Evolutionary conservation across 2,888 invertebrate genomes (phyloP), one percentile per base, ranked within the genome.

Genomic region (Diarsia brunnea): DNA sequence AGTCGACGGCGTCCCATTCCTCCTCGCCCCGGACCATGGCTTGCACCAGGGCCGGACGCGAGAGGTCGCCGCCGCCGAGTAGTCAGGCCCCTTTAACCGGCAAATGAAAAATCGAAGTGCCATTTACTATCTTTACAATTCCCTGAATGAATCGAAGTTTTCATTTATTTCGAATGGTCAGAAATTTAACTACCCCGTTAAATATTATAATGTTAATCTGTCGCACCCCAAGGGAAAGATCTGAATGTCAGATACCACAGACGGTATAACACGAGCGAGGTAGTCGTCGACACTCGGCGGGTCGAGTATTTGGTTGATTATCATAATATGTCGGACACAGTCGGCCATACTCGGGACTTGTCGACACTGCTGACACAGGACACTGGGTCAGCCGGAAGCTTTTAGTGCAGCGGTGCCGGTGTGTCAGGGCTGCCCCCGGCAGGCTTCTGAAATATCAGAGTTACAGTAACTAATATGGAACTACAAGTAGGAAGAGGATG

Each of bases 351-450:
- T 43, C 53, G 64, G 55, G 16, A 16, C 8, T 14, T 1, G 14
- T 55, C 65, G 51, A 0, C 38, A 31, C 60, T 82, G 67, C 73
- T 82, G 76, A 73, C 64, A 43, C 43, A 58, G 14, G 76, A 73
- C 64, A 43, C 43, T 61, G 14, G 53, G 19, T 19, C 14, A 65
- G 43, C 69, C 67, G 81, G 64, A 81, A 73, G 64, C 64, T 82
- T 80, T 82, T 80, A 73, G 64, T 67, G 53, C 24, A n/a, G n/a
- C n/a, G n/a, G n/a, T 74, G 68, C 51, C 8, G 55, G 38, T n/a
- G 10, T 60, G 64, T 79, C 65, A 78, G 70, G 68, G 53, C 14
- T 61, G 70, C 31, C 64, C 45, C 51, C 38, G 14, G 55, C 19
- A 21, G 19, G 21, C 66, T 55, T 66, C 31, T 49, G 51, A 75